A percentile compares a stretch with the other conserved stretches of the same genome.
Evolutionary conservation across 2,888 invertebrate species (phyloP).

Genomic region (Eustalomyia histrio): DNA sequence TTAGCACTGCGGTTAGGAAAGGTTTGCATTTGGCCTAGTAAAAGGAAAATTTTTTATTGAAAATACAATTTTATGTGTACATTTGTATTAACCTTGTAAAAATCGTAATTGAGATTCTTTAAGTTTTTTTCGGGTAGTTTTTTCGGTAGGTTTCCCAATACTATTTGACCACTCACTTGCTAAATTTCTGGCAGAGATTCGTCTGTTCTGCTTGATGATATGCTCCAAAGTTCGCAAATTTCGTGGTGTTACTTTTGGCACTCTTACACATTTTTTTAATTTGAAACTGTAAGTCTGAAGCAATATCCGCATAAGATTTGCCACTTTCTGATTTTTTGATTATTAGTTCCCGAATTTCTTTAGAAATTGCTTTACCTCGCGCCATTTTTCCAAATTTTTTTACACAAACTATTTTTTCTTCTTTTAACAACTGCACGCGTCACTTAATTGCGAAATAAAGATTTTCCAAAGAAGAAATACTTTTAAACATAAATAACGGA

Average conservation of each 20-base stretch:
- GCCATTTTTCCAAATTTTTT: background rate
- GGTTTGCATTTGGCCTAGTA: background rate
- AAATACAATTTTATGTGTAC: background rate
- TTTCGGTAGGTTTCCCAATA: background rate
- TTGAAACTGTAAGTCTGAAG: too few species aligned
- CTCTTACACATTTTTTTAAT: background rate
- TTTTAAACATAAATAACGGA: background rate
- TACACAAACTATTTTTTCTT: background rate
- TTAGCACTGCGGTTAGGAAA: conserved; percentile 1
- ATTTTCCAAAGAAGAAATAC: too few species aligned
- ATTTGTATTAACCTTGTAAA: background rate
- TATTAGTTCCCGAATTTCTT: too few species aligned
- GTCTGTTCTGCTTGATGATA: background rate
- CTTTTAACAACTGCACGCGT: background rate
- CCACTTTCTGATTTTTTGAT: too few species aligned
- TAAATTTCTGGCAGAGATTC: too few species aligned
- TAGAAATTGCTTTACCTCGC: too few species aligned
- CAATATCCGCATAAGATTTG: too few species aligned
- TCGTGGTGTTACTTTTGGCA: background rate
- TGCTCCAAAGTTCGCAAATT: background rate
- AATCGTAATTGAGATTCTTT: background rate
- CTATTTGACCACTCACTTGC: background rate
- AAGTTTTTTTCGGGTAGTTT: too few species aligned
- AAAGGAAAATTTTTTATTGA: background rate
- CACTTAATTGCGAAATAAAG: background rate